phyloP scores from a whole-genome alignment of 2,797 vertebrate species.

The Tympanoctomys barrerae region DNA sequence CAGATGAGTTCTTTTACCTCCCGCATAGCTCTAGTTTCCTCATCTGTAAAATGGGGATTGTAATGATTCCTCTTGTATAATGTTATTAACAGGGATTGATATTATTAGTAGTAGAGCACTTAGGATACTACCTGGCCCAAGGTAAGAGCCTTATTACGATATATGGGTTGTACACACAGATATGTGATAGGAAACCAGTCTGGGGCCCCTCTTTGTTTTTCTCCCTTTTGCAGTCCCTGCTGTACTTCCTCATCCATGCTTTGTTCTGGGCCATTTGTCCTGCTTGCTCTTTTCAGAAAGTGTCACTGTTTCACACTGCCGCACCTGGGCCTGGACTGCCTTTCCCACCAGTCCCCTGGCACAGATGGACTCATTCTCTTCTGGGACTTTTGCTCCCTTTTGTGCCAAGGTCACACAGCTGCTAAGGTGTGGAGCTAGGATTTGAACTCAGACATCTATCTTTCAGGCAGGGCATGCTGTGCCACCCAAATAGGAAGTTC shows the following conservation, averaged over 20 bases:
- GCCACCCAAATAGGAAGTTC: not conserved
- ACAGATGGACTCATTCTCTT: not conserved
- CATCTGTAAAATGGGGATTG: not conserved
- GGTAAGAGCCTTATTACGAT: not conserved
- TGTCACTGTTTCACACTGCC: not conserved
- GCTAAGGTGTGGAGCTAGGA: not conserved
- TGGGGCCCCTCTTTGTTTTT: not conserved
- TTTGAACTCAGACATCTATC: not conserved
- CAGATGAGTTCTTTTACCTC: not conserved
- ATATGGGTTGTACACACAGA: not conserved
- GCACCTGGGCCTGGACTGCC: not conserved
- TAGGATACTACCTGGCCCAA: not conserved
- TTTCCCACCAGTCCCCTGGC: not conserved
- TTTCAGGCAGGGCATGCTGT: not conserved
- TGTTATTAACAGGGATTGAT: slow-evolving; percentile 4
- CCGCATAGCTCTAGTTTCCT: not conserved
- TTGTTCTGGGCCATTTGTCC: not conserved
- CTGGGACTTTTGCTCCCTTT: not conserved
- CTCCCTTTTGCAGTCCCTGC: not conserved
- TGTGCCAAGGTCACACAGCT: not conserved
- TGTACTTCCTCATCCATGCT: not conserved
- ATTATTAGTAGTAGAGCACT: not conserved
- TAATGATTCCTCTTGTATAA: not conserved
- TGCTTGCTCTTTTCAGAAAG: not conserved
- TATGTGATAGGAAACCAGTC: not conserved